Conservation (phyloP, 2,888 invertebrate genomes). For the Metallyticus violacea region DNA sequence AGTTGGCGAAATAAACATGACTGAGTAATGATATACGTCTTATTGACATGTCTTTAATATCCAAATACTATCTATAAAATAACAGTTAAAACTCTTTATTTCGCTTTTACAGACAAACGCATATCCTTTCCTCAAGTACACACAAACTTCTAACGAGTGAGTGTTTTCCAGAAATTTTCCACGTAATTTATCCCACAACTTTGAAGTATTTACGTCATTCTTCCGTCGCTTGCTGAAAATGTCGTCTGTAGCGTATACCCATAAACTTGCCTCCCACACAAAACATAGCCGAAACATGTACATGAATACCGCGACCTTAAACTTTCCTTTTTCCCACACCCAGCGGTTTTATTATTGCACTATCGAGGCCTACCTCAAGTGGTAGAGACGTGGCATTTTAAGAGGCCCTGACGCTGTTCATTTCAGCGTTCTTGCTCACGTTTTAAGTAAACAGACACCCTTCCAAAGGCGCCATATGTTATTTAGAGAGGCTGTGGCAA, state of each 20-base stretch:
- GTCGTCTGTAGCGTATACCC: not conserved
- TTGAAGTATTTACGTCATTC: not conserved
- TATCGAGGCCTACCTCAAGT: not conserved
- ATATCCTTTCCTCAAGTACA: too few relatives aligned
- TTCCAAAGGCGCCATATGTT: not conserved
- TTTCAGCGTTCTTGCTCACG: not conserved
- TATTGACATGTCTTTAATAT: too few relatives aligned
- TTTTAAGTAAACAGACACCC: not conserved
- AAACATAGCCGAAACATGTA: not conserved
- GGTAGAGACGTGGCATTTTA: not conserved
- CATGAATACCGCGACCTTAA: not conserved
- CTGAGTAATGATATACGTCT: too few relatives aligned
- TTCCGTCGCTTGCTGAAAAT: not conserved
- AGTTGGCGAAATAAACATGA: too few relatives aligned
- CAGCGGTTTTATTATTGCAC: not conserved
- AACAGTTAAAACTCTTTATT: too few relatives aligned
- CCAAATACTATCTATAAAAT: too few relatives aligned
- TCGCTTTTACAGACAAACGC: too few relatives aligned
- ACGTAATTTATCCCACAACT: not conserved
- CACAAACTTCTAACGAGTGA: too few relatives aligned
- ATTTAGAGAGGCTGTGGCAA: too few relatives aligned
- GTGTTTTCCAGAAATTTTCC: not conserved
- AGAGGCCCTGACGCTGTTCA: not conserved
- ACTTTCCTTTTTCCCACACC: not conserved
- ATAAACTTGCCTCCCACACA: not conserved